Percentiles rank a stretch among this genome's conserved stretches.
Conservation (phyloP, 30 jellyfish, hydroid and myxozoan genomes). For the Haliclystus octoradiatus region DNA sequence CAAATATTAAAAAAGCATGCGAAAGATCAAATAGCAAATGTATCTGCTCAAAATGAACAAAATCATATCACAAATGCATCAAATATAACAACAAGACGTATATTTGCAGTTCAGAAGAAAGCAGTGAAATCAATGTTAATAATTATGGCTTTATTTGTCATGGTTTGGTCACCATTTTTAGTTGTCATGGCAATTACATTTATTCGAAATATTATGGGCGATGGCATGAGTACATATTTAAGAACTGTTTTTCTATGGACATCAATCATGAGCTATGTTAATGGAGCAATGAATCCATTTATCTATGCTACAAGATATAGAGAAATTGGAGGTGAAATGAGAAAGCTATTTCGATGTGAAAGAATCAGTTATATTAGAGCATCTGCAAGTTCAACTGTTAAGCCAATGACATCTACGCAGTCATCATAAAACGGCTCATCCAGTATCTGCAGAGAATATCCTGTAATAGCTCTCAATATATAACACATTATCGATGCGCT, state of each 20-base stretch:
- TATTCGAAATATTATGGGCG: slow-evolving; percentile 3
- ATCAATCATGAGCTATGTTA: slow-evolving; percentile 35
- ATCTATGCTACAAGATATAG: slow-evolving; percentile 28
- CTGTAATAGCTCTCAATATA: too few species aligned
- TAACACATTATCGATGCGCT: too few species aligned
- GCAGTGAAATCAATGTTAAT: slow-evolving; percentile 21
- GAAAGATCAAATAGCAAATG: too few species aligned
- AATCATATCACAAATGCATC: neutral
- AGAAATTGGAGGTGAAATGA: slow-evolving; percentile 23
- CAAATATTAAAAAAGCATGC: slow-evolving; percentile 7
- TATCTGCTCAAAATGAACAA: neutral
- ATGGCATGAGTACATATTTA: slow-evolving; percentile 12
- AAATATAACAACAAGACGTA: neutral
- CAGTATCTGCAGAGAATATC: too few species aligned
- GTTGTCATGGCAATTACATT: slow-evolving; percentile 12
- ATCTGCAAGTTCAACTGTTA: too few species aligned
- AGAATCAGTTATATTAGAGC: too few species aligned
- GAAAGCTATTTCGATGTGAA: too few species aligned
- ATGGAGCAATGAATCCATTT: slow-evolving; percentile 45
- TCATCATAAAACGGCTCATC: too few species aligned
- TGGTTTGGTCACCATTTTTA: slow-evolving; percentile 47
- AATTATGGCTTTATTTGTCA: slow-evolving; percentile 13
- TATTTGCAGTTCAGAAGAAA: slow-evolving; percentile 9
- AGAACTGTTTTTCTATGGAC: slow-evolving; percentile 37
- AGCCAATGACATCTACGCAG: too few species aligned